A percentile compares a stretch with the other conserved stretches of the same genome.
Evolutionary conservation across 2,113 vertebrate genomes (phyloP).

Genomic region (Leptobrachium leishanense): DNA sequence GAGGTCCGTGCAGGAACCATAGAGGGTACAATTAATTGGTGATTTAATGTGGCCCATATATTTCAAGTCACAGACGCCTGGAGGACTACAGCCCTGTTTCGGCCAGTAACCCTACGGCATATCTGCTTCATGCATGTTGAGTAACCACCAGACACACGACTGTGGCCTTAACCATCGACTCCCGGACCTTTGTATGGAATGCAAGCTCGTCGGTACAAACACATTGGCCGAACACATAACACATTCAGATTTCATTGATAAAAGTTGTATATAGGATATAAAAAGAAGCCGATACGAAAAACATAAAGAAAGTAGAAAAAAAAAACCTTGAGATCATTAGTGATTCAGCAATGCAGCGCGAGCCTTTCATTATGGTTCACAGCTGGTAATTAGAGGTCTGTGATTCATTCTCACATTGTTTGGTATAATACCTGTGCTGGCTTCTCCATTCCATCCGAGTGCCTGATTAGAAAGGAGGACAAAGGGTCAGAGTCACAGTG

Average conservation of each 20-base stretch:
- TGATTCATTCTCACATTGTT: conserved; percentile 11
- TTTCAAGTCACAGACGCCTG: too few relatives aligned
- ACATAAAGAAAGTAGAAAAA: neutral
- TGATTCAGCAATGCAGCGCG: neutral
- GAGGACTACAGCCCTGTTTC: too few relatives aligned
- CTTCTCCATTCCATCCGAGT: neutral
- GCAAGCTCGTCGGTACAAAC: neutral
- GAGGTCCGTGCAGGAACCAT: too few relatives aligned
- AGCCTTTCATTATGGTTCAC: neutral
- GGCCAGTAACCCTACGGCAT: too few relatives aligned
- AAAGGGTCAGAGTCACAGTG: neutral
- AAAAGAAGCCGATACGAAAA: too few relatives aligned
- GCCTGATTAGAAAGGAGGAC: neutral
- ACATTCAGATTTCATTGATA: neutral
- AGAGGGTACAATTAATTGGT: too few relatives aligned
- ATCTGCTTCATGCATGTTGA: too few relatives aligned
- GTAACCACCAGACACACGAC: too few relatives aligned
- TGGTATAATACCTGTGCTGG: neutral
- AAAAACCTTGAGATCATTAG: neutral
- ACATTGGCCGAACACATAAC: neutral
- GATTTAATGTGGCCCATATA: too few relatives aligned
- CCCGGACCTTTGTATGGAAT: neutral
- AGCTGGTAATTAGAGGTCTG: conserved; percentile 15
- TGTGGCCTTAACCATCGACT: too few relatives aligned
- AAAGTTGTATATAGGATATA: neutral